Conservation (phyloP, 2,797 vertebrate genomes). For the Anabas testudineus region DNA sequence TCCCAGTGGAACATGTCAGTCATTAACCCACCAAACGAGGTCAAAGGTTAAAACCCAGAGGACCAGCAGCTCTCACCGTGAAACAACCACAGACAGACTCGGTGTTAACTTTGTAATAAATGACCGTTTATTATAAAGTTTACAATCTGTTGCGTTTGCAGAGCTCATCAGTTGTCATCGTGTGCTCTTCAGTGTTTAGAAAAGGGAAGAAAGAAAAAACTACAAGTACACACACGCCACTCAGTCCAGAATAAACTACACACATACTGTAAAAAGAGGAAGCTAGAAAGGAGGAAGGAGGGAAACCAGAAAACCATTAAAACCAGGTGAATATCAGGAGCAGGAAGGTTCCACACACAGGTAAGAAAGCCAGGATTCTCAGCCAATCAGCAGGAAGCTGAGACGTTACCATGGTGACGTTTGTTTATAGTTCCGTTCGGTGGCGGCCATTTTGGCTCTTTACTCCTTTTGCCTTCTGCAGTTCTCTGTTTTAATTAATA, state of each 20-base stretch:
- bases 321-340: slow-evolving; percentile 48
- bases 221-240: slow-evolving; percentile 73
- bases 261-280: slow-evolving; percentile 76
- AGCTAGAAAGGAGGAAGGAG: slow-evolving; percentile 52
- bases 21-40: no score
- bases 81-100: slow-evolving; percentile 40
- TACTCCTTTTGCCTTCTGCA: no score
- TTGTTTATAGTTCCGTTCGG: not conserved
- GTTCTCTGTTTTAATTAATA: no score
- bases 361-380: slow-evolving; percentile 59
- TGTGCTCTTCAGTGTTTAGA: slow-evolving; percentile 68
- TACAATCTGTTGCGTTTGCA: slow-evolving; percentile 74
- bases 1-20: no score
- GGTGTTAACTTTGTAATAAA: slow-evolving; percentile 69
- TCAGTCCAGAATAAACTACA: slow-evolving; percentile 78
- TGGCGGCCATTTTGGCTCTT: slow-evolving; percentile 15
- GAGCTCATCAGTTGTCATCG: slow-evolving; percentile 70
- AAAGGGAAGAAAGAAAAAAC: slow-evolving; percentile 70
- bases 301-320: slow-evolving; percentile 47
- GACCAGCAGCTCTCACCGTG: not conserved
- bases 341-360: slow-evolving; percentile 48
- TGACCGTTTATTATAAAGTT: slow-evolving; percentile 81
- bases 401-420: slow-evolving; percentile 34
- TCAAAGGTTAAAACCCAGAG: not conserved
- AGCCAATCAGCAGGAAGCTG: slow-evolving; percentile 65